These are phyloP conservation scores for Leptonema lineaticorne DNA, from an alignment of 1,140 invertebrate genomes.

Conservation along the genomic window DNA sequence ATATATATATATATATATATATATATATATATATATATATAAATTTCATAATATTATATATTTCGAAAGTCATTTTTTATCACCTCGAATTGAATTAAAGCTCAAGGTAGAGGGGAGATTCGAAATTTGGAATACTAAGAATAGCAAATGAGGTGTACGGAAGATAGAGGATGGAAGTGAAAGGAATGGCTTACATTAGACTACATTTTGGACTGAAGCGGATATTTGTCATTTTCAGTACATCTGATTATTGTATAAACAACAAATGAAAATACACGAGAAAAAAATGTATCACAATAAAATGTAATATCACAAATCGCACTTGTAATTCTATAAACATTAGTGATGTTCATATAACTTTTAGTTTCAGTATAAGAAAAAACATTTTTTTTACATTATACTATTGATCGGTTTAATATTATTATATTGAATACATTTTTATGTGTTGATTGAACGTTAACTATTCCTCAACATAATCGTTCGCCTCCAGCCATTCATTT, in stretches of 20 bases:
- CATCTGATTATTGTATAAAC: constrained; percentile 6
- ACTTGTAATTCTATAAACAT: too few relatives aligned
- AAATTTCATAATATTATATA: too few relatives aligned
- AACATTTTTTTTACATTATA: not conserved
- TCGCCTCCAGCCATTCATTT: constrained; percentile 4
- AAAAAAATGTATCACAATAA: too few relatives aligned
- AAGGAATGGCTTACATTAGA: not conserved
- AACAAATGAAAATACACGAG: too few relatives aligned
- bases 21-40: too few relatives aligned
- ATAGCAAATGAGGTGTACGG: constrained; percentile 9
- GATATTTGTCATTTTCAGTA: constrained; percentile 6
- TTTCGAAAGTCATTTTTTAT: too few relatives aligned
- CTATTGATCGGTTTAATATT: not conserved
- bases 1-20: too few relatives aligned
- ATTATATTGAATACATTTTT: not conserved
- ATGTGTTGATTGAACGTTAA: not conserved
- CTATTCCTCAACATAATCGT: not conserved
- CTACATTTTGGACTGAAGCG: not conserved
- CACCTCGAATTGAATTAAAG: not conserved
- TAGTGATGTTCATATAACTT: too few relatives aligned
- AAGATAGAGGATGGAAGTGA: constrained; percentile 11
- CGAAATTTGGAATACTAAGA: not conserved
- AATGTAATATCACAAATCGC: too few relatives aligned
- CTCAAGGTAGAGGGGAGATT: not conserved
- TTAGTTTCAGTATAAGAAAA: too few relatives aligned